A percentile compares a stretch with the other conserved stretches of the same genome.
Evolutionary conservation across 2,888 invertebrate genomes (phyloP).

Genomic region (Graphium colonna): DNA sequence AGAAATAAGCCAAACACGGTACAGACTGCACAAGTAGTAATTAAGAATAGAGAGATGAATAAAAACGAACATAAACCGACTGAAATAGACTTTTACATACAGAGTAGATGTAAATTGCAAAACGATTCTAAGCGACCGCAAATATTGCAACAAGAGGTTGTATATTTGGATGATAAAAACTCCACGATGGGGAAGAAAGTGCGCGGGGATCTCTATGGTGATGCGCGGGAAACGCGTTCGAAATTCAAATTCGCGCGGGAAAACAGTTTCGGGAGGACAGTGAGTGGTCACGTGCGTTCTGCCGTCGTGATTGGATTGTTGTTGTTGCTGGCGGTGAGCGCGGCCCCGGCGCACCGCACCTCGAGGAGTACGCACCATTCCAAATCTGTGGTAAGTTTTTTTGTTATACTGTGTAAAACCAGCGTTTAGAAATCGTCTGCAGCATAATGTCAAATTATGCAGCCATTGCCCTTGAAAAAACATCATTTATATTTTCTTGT

Average conservation of each 20-base stretch:
- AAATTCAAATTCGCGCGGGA: conserved; percentile 64
- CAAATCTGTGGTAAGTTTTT: conserved; percentile 57
- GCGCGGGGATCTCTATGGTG: conserved; percentile 54
- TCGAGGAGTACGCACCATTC: conserved; percentile 51
- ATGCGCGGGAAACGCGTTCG: conserved; percentile 58
- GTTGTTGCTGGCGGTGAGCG: conserved; percentile 53
- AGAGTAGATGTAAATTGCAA: conserved; percentile 47
- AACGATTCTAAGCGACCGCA: conserved; percentile 23
- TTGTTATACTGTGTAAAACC: too few species aligned
- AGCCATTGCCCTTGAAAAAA: too few species aligned
- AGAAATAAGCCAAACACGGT: conserved; percentile 20
- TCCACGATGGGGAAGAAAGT: conserved; percentile 61
- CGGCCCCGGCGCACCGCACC: conserved; percentile 53
- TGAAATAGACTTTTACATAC: conserved; percentile 62
- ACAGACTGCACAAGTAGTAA: conserved; percentile 38
- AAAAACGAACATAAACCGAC: conserved; percentile 58
- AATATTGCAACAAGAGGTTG: background rate
- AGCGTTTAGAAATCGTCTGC: too few species aligned
- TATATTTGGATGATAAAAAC: conserved; percentile 47
- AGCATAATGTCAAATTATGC: too few species aligned
- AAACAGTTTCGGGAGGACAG: conserved; percentile 60
- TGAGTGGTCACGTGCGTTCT: conserved; percentile 53
- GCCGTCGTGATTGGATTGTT: conserved; percentile 53
- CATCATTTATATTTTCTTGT: background rate
- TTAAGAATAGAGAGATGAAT: conserved; percentile 44